These are phyloP conservation scores for Spinus pinus DNA, from an alignment of 2,797 vertebrate species.

Conservation along the genomic window DNA sequence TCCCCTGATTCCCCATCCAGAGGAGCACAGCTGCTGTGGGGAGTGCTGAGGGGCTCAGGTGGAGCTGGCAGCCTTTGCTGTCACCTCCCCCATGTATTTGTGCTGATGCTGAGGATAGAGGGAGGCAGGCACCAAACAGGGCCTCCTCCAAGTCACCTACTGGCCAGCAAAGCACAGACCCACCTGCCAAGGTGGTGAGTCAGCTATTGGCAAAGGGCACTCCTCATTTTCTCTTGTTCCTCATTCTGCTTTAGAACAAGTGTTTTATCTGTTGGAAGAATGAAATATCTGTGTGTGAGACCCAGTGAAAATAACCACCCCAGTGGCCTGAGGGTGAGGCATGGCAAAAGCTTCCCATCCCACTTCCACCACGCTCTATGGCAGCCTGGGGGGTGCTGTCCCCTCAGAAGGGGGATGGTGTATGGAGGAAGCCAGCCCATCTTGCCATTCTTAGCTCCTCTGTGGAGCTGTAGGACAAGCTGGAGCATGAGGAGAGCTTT, in stretches of 20 bases:
- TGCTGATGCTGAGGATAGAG: neutral
- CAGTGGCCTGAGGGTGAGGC: accelerated
- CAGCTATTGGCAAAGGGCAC: neutral
- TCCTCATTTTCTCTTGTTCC: neutral
- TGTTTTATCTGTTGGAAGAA: neutral
- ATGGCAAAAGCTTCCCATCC: neutral
- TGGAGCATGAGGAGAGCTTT: neutral
- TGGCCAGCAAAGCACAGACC: neutral
- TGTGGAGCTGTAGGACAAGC: neutral
- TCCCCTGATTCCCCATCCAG: neutral
- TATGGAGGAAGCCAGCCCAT: accelerated
- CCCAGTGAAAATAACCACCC: neutral
- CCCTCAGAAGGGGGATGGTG: accelerated
- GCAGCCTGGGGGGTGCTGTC: neutral
- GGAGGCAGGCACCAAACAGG: neutral
- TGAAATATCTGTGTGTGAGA: neutral
- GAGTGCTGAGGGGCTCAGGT: neutral
- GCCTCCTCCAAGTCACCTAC: accelerated
- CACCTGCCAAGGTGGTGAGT: neutral
- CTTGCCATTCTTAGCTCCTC: accelerated
- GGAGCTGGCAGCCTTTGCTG: accelerated
- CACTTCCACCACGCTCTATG: neutral
- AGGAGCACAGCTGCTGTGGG: neutral
- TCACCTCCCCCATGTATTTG: neutral
- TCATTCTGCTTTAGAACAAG: neutral